Base-by-base conservation (phyloP, 1,140 invertebrate species). In the Drosophila nigromelanica region DNA sequence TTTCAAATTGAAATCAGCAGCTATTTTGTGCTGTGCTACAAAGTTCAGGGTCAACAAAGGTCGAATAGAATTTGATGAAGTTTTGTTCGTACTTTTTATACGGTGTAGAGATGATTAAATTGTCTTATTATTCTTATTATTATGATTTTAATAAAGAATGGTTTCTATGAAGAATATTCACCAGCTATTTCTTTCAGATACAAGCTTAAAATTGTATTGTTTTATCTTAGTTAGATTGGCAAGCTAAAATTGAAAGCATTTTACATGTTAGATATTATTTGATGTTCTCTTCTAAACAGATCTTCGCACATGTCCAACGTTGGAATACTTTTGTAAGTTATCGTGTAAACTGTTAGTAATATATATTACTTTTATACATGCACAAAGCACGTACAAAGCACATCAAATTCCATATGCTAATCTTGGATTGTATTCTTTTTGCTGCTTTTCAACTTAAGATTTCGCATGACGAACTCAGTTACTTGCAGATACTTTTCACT, bases 391-490 rank as follows among this genome's bases (percentile, higher is more conserved):
- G 60, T 62, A 51, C 50, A 21, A 48, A 10, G 21, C 11, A 3
- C 45, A 48, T 48, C 21, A 61, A 50, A 50, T 62, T 35, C 18
- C 45, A 61, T 30, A 30, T 15, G 40, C 14, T 58, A 43, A 58
- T 43, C 8, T 15, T 11, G 10, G 18, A 47, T 45, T 45, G 3
- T 45, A 10, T 45, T 45, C 42, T 18, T 4, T 1, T 6, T n/a
- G n/a, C n/a, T n/a, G n/a, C n/a, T n/a, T 10, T 51, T 11, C 10
- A 10, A 6, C 30, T 51, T n/a, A 15, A 39, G 11, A 54, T 39
- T 18, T 18, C 4, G 42, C 42, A 45, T 10, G 15, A 45, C 15
- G 42, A 45, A 6, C 39, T 40, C 12, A 15, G 12, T 12, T 52
- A 14, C 39, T n/a, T 40, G 12, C 39, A 14, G 39, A 14, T 40